Base-by-base conservation (phyloP, 2,113 vertebrate genomes). In the Microtus ochrogaster region DNA sequence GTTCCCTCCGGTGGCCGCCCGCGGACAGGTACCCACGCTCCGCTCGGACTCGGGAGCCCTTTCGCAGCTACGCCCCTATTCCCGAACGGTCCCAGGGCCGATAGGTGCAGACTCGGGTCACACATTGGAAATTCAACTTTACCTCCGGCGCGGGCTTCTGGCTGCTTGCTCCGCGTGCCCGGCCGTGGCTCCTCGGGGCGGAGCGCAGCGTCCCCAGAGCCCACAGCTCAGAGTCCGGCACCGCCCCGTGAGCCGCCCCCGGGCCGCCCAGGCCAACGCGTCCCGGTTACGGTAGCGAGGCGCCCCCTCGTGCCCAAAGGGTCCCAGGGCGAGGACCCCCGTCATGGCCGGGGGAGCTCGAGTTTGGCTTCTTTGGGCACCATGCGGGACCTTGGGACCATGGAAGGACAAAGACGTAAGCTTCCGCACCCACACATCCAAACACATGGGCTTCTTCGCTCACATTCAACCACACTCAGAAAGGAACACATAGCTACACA, bases 261-360 rank as follows among this genome's bases (percentile, higher is more conserved):
- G 28, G 66, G 81, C 93, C 47, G 13, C 81, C 89, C 4, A 26
- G 77, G 22, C 72, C 58, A 14, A 70, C 39, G 68, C 12, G 72
- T 65, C 90, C 36, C 3, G 16, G 81, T 86, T 93, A 87, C 55
- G 49, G 87, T 55, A 76, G 73, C 55, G 85, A 81, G 84, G 94
- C 97, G 90, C 96, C 89, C 96, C 90, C 95, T 97, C 87, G 92
- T 85, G 96, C 94, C 90, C 72, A 77, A 47, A 11, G 47, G 88
- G 92, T 39, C 87, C 68, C 49, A 36, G 63, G 68, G 55, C 33
- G 55, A 82, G 77, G 41, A 52, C 72, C 85, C 76, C 61, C 26
- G 28, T 8, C 1, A 26, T 1, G 16, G 72, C 36, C 33, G 24
- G 41, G 33, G 73, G 19, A 41, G n/a, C 65, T 7, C 7, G 0